These are phyloP conservation scores for Steinernema carpocapsae DNA, from an alignment of 2,888 invertebrate species.

Conservation along the genomic window DNA sequence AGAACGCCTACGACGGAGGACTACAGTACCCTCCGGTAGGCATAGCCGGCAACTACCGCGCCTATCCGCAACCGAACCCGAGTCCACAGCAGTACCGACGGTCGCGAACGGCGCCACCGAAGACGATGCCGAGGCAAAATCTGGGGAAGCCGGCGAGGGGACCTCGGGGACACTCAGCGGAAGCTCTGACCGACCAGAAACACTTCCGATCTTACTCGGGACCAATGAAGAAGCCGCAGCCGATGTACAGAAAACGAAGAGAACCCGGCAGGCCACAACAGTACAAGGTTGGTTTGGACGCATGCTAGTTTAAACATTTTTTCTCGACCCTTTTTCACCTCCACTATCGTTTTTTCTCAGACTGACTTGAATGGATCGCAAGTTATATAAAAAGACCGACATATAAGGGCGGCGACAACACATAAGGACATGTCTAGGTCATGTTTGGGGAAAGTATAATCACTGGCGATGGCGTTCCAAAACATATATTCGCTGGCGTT, in stretches of 20 bases:
- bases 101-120: slow-evolving; percentile 57
- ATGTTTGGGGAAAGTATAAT: too few relatives aligned
- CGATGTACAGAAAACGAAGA: slow-evolving; percentile 57
- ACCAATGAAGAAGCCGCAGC: slow-evolving; percentile 48
- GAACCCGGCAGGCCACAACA: slow-evolving; percentile 44
- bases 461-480: too few relatives aligned
- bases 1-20: background rate
- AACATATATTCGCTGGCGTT: too few relatives aligned
- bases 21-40: slow-evolving; percentile 3
- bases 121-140: slow-evolving; percentile 45
- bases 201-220: slow-evolving; percentile 48
- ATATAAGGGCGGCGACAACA: too few relatives aligned
- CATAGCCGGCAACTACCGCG: slow-evolving; percentile 45
- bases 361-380: too few relatives aligned
- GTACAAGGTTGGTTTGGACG: background rate
- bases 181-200: slow-evolving; percentile 42
- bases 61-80: slow-evolving; percentile 59
- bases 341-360: too few relatives aligned
- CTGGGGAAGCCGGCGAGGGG: slow-evolving; percentile 32
- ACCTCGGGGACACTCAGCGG: slow-evolving; percentile 53
- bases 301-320: too few relatives aligned
- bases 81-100: slow-evolving; percentile 51
- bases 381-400: too few relatives aligned
- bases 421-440: too few relatives aligned
- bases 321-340: too few relatives aligned